A percentile compares a stretch with the other conserved stretches of the same genome.
Evolutionary conservation across 2,797 vertebrate species (phyloP).

Genomic region (Myripristis murdjan): DNA sequence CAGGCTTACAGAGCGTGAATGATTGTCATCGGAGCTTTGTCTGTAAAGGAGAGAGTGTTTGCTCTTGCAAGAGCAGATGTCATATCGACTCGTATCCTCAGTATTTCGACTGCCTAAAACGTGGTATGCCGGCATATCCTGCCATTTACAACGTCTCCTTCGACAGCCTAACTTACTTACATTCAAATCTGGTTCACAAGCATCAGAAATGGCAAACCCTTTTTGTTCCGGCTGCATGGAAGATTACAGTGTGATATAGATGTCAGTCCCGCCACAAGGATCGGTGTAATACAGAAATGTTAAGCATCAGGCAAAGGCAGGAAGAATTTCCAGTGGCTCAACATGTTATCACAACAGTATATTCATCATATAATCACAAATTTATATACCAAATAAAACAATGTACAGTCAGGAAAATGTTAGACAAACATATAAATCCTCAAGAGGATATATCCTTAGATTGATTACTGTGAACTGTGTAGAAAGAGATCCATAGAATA

Average conservation of each 20-base stretch:
- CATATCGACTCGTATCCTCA: constrained; percentile 63
- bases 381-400: constrained; percentile 64
- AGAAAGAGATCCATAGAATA: constrained; percentile 60
- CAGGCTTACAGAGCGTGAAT: neutral
- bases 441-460: constrained; percentile 66
- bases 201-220: constrained; percentile 25
- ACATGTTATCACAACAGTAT: constrained; percentile 49
- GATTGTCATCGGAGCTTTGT: constrained; percentile 19
- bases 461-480: constrained; percentile 70
- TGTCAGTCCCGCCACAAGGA: constrained; percentile 7
- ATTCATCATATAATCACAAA: constrained; percentile 67
- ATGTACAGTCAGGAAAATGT: constrained; percentile 60
- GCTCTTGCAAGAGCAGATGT: constrained; percentile 33
- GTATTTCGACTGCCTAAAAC: constrained; percentile 68
- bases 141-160: constrained; percentile 56
- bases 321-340: constrained; percentile 30
- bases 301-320: constrained; percentile 36
- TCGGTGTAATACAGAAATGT: constrained; percentile 9
- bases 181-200: constrained; percentile 50
- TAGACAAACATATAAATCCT: constrained; percentile 53
- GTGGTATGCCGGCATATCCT: constrained; percentile 66
- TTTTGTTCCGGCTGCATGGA: constrained; percentile 40
- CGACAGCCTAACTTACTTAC: constrained; percentile 40
- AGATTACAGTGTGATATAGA: constrained; percentile 22
- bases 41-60: constrained; percentile 9